Conservation (phyloP, 2,113 vertebrate genomes). For the Grus americana region DNA sequence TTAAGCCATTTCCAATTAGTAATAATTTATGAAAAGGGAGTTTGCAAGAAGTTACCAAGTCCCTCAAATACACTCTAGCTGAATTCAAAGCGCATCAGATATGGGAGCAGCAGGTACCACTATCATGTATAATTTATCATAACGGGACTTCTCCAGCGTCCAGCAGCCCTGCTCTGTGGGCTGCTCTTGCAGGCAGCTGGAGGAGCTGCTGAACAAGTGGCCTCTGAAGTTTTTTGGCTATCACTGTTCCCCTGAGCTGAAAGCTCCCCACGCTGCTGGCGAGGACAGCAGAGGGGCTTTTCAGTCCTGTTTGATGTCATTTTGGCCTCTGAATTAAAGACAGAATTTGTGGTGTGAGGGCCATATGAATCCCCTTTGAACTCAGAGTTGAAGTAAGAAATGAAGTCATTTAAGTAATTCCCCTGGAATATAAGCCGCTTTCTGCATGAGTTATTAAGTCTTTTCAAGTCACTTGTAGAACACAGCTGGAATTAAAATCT, state of each 20-base stretch:
- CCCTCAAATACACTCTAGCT: neutral
- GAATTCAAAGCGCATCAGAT: neutral
- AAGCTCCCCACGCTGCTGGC: neutral
- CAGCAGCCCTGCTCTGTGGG: neutral
- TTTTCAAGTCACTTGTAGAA: slow-evolving; percentile 32
- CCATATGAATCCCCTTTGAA: neutral
- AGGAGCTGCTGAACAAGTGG: neutral
- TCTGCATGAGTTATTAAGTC: slow-evolving; percentile 37
- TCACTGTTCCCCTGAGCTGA: neutral
- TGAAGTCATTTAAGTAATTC: slow-evolving; percentile 32
- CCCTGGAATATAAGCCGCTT: slow-evolving; percentile 17
- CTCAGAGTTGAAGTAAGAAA: neutral
- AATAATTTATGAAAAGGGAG: slow-evolving; percentile 13
- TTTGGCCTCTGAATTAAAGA: slow-evolving; percentile 28
- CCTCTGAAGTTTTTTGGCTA: neutral
- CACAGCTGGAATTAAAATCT: slow-evolving; percentile 15
- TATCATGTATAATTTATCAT: neutral
- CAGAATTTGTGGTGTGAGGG: neutral
- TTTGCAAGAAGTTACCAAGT: neutral
- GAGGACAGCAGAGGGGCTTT: neutral
- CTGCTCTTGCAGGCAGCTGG: neutral
- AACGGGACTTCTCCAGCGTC: neutral
- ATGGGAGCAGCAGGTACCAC: neutral
- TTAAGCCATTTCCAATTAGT: slow-evolving; percentile 16
- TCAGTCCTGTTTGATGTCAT: neutral